A percentile compares a stretch with the other conserved stretches of the same genome.
Evolutionary conservation across 2,888 invertebrate genomes (phyloP).

Genomic region (Drosophila yooni): DNA sequence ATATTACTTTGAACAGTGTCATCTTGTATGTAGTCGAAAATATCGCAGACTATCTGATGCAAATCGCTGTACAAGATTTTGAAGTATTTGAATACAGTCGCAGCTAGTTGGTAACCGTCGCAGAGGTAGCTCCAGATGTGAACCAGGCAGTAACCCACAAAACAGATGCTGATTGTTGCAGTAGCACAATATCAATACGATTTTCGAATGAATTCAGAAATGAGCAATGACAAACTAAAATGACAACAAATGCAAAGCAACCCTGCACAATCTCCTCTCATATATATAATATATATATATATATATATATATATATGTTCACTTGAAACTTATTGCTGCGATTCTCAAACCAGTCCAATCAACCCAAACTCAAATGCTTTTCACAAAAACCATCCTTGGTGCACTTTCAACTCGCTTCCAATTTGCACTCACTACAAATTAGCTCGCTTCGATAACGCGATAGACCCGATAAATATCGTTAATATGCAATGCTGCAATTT

Average conservation of each 20-base stretch:
- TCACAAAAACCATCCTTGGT: too few species aligned
- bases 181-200: slow-evolving; percentile 39
- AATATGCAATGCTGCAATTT: background rate
- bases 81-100: slow-evolving; percentile 3
- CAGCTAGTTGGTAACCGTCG: slow-evolving; percentile 4
- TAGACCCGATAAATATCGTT: background rate
- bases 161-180: slow-evolving; percentile 48
- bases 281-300: background rate
- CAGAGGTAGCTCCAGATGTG: slow-evolving; percentile 33
- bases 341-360: too few species aligned
- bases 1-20: slow-evolving; percentile 18
- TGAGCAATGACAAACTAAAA: slow-evolving; percentile 9
- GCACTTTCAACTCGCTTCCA: too few species aligned
- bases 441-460: too few species aligned
- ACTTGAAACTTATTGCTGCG: too few species aligned
- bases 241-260: slow-evolving; percentile 27
- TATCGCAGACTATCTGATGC: background rate
- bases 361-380: too few species aligned
- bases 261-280: background rate
- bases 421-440: too few species aligned
- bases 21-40: slow-evolving; percentile 26
- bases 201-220: slow-evolving; percentile 21
- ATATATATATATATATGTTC: too few species aligned
- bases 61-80: slow-evolving; percentile 9
- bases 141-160: slow-evolving; percentile 53